These are phyloP conservation scores for Zosterops lateralis DNA, from an alignment of 2,113 vertebrate genomes.

Conservation along the genomic window DNA sequence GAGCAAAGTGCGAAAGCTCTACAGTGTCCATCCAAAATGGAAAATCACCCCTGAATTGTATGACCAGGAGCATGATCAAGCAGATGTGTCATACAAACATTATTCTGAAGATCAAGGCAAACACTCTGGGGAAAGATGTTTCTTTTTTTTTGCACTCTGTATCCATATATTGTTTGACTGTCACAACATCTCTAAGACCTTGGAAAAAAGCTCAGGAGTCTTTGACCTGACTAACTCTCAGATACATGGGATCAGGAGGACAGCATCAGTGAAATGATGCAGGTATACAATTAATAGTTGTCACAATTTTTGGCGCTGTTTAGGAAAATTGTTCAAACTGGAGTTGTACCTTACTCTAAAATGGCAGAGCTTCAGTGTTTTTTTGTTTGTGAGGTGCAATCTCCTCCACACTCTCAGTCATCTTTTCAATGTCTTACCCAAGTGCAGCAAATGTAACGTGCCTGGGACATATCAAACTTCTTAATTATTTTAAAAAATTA, in stretches of 20 bases:
- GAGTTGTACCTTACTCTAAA: not conserved
- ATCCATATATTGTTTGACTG: not conserved
- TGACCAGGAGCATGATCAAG: not conserved
- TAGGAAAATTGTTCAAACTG: not conserved
- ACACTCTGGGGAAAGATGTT: not conserved
- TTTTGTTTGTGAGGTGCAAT: rapidly evolving
- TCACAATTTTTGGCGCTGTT: not conserved
- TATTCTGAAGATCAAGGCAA: not conserved
- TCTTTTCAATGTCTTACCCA: not conserved
- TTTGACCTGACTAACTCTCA: not conserved
- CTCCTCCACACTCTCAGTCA: not conserved
- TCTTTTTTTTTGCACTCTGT: not conserved
- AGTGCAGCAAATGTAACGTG: not conserved
- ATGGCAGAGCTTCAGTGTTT: not conserved
- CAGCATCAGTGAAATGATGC: not conserved
- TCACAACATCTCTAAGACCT: not conserved
- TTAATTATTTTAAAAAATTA: not conserved
- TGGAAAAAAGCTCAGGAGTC: not conserved
- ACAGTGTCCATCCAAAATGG: not conserved
- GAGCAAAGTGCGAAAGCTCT: not conserved
- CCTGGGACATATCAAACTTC: not conserved
- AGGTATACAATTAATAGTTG: not conserved
- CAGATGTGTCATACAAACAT: not conserved
- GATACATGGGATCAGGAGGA: not conserved
- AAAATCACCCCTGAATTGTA: not conserved